Base-by-base conservation (phyloP, 1,140 invertebrate genomes). In the Varroa destructor region DNA sequence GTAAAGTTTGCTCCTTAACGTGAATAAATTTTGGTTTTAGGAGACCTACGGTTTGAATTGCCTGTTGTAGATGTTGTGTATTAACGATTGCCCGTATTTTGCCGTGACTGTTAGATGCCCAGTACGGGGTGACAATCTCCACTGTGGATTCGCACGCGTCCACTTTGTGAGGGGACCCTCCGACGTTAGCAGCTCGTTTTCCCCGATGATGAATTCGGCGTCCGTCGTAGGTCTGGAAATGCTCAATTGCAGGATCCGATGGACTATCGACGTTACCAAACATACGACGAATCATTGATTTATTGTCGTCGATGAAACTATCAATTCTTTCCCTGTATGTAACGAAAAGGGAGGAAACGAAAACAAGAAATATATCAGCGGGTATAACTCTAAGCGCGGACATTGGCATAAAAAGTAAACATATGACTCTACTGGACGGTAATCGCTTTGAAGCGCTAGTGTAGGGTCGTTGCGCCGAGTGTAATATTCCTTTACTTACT, bases 61-160 rank as follows among this genome's bases (percentile, higher is more conserved):
- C 91, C 81, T 94, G 91, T 77, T 93, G 90, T 75, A 94, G 91
- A 79, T 93, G 90, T 80, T 92, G 89, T 1, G 90, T 93, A 79
- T 94, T 94, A 12, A 94, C 91, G 72, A 94, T 89, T 0, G 91
- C 91, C 40, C 90, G 82, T 43, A 92, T 85, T 82, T 93, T 92
- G 55, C 90, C 89, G 1, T 89, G 89, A 6, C 89, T 91, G 79
- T 93, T 94, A 2, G 89, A 86, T 0, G 91, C 90, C 91, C 91
- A 94, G 77, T 92, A 94, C 0, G 91, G 91, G 0, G 91, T 93
- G 6, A 91, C 87, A 73, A 94, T 90, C 81, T 93, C 91, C n/a
- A 90, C 85, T 78, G 91, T 90, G 51, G 90, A 92, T 77, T 92
- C 89, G 77, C 91, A 94, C 5, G 89, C 86, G 79, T 94, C 91